Evolutionary conservation across 2,797 vertebrate species (phyloP).

Genomic region (Discoglossus pictus): DNA sequence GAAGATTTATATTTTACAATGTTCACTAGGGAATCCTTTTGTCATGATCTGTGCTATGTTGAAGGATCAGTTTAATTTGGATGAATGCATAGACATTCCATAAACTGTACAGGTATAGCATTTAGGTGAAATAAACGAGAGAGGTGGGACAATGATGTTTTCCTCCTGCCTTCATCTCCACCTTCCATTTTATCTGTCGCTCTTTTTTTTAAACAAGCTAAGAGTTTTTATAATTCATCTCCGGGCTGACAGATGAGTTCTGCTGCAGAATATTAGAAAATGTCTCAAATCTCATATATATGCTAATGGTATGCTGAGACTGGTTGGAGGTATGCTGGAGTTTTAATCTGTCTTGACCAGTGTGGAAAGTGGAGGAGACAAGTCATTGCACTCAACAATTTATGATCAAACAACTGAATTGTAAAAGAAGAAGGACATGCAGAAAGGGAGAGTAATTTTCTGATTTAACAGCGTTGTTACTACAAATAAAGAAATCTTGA

Average conservation of each 20-base stretch:
- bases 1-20: too few relatives aligned
- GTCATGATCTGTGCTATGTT: too few relatives aligned
- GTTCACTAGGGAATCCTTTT: too few relatives aligned
- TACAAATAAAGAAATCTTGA: constrained; percentile 82
- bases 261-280: constrained; percentile 99
- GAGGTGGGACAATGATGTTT: constrained; percentile 63
- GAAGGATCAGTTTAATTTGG: too few relatives aligned
- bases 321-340: constrained; percentile 83
- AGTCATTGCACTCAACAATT: constrained; percentile 92
- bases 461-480: constrained; percentile 86
- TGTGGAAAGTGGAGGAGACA: constrained; percentile 96
- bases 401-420: constrained; percentile 95
- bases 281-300: constrained; percentile 99
- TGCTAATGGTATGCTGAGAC: constrained; percentile 99
- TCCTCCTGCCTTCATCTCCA: constrained; percentile 42
- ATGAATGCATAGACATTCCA: constrained; percentile 17
- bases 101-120: constrained; percentile 44
- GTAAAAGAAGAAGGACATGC: constrained; percentile 77
- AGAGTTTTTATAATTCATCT: constrained; percentile 99
- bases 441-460: constrained; percentile 79
- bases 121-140: constrained; percentile 59
- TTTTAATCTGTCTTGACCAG: constrained; percentile 98
- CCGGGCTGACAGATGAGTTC: constrained; percentile 98
- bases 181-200: constrained; percentile 53
- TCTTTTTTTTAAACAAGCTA: constrained; percentile 93